Conservation (phyloP, 2,113 vertebrate species). For the Cephalopholis sonnerati region DNA sequence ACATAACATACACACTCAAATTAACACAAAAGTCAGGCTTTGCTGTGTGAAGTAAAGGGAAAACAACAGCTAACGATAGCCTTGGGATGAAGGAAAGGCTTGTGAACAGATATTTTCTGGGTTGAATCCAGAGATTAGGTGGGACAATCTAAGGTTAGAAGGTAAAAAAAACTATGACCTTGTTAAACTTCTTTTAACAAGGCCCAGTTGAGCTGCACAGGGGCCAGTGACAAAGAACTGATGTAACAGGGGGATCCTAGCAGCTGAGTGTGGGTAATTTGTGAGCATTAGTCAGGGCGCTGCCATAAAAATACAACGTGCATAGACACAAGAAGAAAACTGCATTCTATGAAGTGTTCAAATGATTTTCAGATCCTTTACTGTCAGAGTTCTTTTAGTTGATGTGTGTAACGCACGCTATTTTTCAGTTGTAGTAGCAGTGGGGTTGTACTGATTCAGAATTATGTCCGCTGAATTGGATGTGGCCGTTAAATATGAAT, state of each 20-base stretch:
- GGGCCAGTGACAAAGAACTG: neutral
- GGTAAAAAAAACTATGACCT: neutral
- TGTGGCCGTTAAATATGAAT: too few relatives aligned
- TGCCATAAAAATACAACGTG: neutral
- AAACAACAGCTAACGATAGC: constrained; percentile 10
- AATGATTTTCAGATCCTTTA: too few relatives aligned
- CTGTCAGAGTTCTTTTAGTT: too few relatives aligned
- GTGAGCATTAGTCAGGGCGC: neutral
- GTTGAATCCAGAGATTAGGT: neutral
- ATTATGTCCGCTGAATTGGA: too few relatives aligned
- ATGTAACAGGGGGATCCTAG: neutral
- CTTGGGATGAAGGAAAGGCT: neutral
- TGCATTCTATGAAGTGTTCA: too few relatives aligned
- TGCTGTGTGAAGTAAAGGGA: neutral
- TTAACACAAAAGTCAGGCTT: neutral
- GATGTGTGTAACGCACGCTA: too few relatives aligned
- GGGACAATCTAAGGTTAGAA: neutral
- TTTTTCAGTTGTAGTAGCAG: too few relatives aligned
- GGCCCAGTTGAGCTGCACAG: neutral
- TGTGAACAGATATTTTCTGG: neutral
- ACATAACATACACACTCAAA: neutral
- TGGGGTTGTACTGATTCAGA: too few relatives aligned
- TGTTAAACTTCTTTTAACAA: constrained; percentile 5
- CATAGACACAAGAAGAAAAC: too few relatives aligned
- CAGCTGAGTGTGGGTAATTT: neutral